A percentile compares a stretch with the other conserved stretches of the same genome.
These are phyloP conservation scores for Orthosia gracilis DNA, from an alignment of 2,888 invertebrate genomes.

Conservation along the genomic window DNA sequence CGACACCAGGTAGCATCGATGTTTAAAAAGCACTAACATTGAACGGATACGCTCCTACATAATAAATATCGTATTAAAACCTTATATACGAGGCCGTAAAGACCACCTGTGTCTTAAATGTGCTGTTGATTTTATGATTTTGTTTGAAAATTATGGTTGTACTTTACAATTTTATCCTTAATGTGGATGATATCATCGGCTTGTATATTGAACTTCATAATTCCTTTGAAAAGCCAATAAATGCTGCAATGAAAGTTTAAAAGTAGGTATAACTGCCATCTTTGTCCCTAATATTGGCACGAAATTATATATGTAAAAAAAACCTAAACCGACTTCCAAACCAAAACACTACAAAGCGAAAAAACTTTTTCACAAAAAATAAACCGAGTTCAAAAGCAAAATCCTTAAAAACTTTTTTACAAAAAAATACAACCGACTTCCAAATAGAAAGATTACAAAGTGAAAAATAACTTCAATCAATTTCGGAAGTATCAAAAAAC, in stretches of 20 bases:
- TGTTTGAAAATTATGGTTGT: constrained; percentile 58
- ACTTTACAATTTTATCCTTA: constrained; percentile 29
- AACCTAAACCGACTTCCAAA: too few relatives aligned
- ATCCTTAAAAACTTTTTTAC: too few relatives aligned
- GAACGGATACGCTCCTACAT: constrained; percentile 27
- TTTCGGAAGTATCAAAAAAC: too few relatives aligned
- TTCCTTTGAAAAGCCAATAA: background rate
- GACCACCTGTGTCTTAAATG: constrained; percentile 58
- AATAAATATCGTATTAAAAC: constrained; percentile 61
- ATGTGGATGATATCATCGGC: constrained; percentile 32
- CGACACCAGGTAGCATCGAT: constrained; percentile 34
- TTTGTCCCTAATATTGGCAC: background rate
- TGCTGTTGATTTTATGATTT: constrained; percentile 64
- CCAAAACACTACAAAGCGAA: too few relatives aligned
- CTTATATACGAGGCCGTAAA: constrained; percentile 52
- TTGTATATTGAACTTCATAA: background rate
- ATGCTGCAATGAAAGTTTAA: background rate
- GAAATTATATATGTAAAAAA: background rate
- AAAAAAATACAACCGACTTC: too few relatives aligned
- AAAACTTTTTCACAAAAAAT: too few relatives aligned
- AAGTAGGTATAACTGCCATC: background rate
- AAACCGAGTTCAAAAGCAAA: too few relatives aligned
- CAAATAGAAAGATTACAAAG: too few relatives aligned
- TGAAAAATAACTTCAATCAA: too few relatives aligned
- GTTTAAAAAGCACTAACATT: constrained; percentile 55